Base-by-base conservation (phyloP, 1,140 invertebrate species). In the Apis dorsata region DNA sequence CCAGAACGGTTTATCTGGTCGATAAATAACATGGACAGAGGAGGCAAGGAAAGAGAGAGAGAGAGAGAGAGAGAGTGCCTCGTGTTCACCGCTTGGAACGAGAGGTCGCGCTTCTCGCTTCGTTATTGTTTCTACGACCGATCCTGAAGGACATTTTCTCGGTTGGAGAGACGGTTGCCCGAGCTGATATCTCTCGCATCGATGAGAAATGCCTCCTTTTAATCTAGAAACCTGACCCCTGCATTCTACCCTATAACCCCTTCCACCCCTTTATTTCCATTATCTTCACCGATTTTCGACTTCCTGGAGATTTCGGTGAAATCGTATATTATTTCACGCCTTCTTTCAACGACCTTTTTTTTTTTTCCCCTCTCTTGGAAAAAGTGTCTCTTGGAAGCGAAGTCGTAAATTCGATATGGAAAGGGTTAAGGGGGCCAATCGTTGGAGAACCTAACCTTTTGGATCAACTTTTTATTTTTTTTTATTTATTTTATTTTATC, bases 1-100 rank as follows among this genome's bases (percentile, higher is more conserved):
- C 88, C 83, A n/a, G 71, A 84, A 81, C 86, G 79, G 84, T 90
- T 90, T 90, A 90, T 90, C 90, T 89, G 66, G 66, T 57, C 89
- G 89, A 90, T 90, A 90, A 90, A 90, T 90, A 90, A 90, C 81
- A 44, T 62, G 11, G 63, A 10, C 13, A 65, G 72, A 63, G 78
- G 63, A 73, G 74, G 7, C 51, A 21, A 60, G 24, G 62, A 7
- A 10, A 19, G 12, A 12, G n/a, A 34, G 19, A 34, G 53, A 19
- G 24, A 24, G 21, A 60, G 21, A 57, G 10, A 24, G 21, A n/a
- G 62, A 65, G 19, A 15, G 2, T 0, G 34, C 49, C 51, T 88
- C 82, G 70, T 79, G 78, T 88, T 85, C 79, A 15, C 60, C n/a
- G 24, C 66, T 62, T 11, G 9, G 75, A 85, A 59, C 51, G 78